phyloP scores from a whole-genome alignment of 2,797 vertebrate species.

The Amazona ochrocephala region DNA sequence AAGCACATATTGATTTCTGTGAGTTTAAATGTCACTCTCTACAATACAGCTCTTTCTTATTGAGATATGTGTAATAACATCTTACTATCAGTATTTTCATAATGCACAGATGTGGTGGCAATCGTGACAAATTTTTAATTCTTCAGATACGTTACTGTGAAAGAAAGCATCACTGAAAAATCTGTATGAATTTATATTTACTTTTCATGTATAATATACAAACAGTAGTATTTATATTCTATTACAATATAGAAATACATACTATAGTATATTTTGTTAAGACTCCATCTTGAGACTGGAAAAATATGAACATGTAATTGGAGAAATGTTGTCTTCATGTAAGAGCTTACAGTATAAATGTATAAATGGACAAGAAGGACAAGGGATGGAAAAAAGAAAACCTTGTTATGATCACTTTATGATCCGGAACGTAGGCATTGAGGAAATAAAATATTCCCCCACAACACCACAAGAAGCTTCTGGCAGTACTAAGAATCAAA shows the following conservation, averaged over 20 bases:
- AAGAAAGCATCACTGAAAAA: not conserved
- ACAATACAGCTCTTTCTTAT: not conserved
- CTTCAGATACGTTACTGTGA: not conserved
- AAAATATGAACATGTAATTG: not conserved
- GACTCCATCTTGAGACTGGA: not conserved
- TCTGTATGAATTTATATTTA: not conserved
- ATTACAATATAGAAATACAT: not conserved
- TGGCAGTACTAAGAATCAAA: not conserved
- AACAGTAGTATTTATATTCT: not conserved
- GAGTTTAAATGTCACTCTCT: not conserved
- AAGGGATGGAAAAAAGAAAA: not conserved
- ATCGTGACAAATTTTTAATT: not conserved
- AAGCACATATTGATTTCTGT: not conserved
- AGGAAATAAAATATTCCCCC: not conserved
- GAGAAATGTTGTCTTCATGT: not conserved
- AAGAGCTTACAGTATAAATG: not conserved
- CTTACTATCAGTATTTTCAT: not conserved
- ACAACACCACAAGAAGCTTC: not conserved
- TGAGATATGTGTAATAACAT: not conserved
- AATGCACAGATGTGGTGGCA: not conserved
- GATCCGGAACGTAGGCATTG: not conserved
- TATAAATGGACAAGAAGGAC: not conserved
- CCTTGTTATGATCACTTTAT: not conserved
- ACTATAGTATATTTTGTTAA: not conserved
- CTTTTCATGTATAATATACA: not conserved